Evolutionary conservation across 2,888 invertebrate genomes (phyloP), one percentile per base, ranked within the genome.

Genomic region (Cephonodes hylas): DNA sequence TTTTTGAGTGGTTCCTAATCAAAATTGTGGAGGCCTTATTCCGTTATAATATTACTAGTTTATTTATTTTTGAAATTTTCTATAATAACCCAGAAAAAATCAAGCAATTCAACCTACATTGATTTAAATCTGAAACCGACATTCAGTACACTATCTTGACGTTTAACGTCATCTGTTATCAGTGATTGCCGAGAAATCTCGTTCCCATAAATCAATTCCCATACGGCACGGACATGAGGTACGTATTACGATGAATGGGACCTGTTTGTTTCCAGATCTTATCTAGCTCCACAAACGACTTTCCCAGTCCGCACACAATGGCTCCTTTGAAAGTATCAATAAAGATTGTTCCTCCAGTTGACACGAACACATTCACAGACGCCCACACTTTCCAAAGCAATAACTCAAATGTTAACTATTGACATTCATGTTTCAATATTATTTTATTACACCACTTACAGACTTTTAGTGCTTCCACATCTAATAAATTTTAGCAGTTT

Each of bases 301-400:
- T 81, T 82, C 83, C 76, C 83, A 84, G 76, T 79, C 66, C 63
- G 45, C 58, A 61, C 34, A 81, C 82, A 84, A 81, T 71, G 76
- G 67, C 46, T 60, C 68, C 80, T 77, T 84, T 85, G 75, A 82
- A 65, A 65, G 63, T 66, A 53, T 63, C 62, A 66, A 70, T 67
- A 66, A 62, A 63, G 71, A 72, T 62, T 65, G 70, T 62, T 68
- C 65, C 64, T 46, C 59, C 27, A 25, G 27, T 44, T 22, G 58
- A 58, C 64, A 53, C 66, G 74, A 72, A 70, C 71, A 66, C 64
- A 64, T 65, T 46, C 61, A 65, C 58, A 46, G 15, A n/a, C 38
- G 38, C 38, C 58, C 27, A 31, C 53, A 65, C 72, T 73, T 73
- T 75, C 68, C 60, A 65, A 68, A 66, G 64, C 59, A 66, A 74